A percentile compares a stretch with the other conserved stretches of the same genome.
These are phyloP conservation scores for Phorcus lineatus DNA, from an alignment of 2,888 invertebrate species.

Conservation along the genomic window DNA sequence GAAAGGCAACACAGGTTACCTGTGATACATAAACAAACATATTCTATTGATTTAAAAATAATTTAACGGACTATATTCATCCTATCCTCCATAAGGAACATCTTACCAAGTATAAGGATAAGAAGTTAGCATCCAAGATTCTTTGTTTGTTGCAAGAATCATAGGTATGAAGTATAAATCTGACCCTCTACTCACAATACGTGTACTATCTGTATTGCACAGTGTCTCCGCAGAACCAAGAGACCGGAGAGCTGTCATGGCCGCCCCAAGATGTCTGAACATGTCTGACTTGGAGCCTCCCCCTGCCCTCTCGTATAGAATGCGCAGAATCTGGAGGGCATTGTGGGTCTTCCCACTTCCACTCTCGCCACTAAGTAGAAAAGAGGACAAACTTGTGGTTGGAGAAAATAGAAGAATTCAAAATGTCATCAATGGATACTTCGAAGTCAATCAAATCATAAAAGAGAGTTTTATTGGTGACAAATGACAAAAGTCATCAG, in stretches of 20 bases:
- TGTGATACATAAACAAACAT: too few species aligned
- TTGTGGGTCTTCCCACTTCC: constrained; percentile 96
- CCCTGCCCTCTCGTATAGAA: constrained; percentile 94
- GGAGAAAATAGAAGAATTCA: too few species aligned
- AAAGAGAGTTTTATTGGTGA: too few species aligned
- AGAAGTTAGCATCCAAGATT: too few species aligned
- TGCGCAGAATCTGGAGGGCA: constrained; percentile 91
- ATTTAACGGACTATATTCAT: too few species aligned
- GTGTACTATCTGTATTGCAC: constrained; percentile 92
- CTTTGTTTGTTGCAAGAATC: not conserved
- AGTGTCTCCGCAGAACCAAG: constrained; percentile 93
- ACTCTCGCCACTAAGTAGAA: constrained; percentile 85
- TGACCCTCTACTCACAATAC: constrained; percentile 83
- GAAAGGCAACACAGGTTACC: too few species aligned
- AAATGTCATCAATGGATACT: too few species aligned
- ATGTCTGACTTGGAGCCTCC: constrained; percentile 96
- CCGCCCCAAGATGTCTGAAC: constrained; percentile 95
- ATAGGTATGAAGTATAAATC: not conserved
- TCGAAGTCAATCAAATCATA: too few species aligned
- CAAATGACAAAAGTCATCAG: too few species aligned
- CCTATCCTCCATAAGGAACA: too few species aligned
- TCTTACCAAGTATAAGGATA: not conserved
- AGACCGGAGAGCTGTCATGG: constrained; percentile 93
- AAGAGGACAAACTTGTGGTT: too few species aligned
- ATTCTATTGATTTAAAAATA: too few species aligned